Base-by-base conservation (phyloP, 2,113 vertebrate genomes). In the human region DNA sequence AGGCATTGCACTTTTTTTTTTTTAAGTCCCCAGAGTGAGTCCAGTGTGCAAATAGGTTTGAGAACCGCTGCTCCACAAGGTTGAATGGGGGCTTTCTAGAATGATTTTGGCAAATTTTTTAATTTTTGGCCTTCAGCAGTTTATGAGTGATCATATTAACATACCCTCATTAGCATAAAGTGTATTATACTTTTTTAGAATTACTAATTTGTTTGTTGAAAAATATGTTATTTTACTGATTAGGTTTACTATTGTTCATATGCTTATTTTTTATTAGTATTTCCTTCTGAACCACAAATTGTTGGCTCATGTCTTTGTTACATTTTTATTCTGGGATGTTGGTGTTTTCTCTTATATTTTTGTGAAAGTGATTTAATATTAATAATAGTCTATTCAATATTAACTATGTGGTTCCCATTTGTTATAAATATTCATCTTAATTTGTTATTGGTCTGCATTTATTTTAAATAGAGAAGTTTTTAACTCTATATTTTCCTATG, bases 251-350 rank as follows among this genome's bases (percentile, higher is more conserved):
- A 25, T 68, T 96, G 55, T 82, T 61, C 86, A 89, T 61, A 48
- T 16, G 59, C 22, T 94, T 79, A 55, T 18, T 87, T 92, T 95
- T 52, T 66, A 35, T 93, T 91, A 81, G 32, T 89, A 48, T 89
- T 78, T 93, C 11, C 22, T 75, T 78, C 55, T 72, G 48, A 35
- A 57, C 83, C 17, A 48, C n/a, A 52, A 89, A 97, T 79, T 81
- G 40, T 55, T 82, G 20, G 68, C 84, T 96, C 70, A 50, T n/a
- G 66, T 27, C 30, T 70, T 61, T 70, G 23, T 85, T 92, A 66
- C 8, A 55, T 89, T 90, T 90, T 81, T 75, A 95, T 78, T 59
- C 48, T 75, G 57, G 43, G 35, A 80, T 86, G 20, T 78, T 72
- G 57, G 16, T 78, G 75, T 83, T 95, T 81, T 70, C 23, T 55